Evolutionary conservation across 2,888 invertebrate species (phyloP).

Genomic region (Drosophila engyochracea): DNA sequence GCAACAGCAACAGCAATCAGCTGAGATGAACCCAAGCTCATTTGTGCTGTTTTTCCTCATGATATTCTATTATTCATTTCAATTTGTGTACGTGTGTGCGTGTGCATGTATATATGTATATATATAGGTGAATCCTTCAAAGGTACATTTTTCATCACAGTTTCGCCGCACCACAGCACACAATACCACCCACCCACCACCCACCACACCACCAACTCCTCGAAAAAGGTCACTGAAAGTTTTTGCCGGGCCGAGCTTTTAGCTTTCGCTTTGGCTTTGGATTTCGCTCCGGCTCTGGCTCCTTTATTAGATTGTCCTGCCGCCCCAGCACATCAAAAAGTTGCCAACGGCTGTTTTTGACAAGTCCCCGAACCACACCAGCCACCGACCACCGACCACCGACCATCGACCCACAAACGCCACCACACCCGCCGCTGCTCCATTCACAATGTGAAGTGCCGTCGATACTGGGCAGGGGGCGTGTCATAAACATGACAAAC

Average conservation of each 20-base stretch:
- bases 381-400: neutral
- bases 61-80: conserved; percentile 79
- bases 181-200: neutral
- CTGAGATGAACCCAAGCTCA: conserved; percentile 56
- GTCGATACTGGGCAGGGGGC: conserved; percentile 39
- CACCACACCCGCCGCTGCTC: neutral
- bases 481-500: conserved; percentile 74
- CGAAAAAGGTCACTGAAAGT: conserved; percentile 70
- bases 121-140: conserved; percentile 58
- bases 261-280: neutral
- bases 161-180: conserved; percentile 6
- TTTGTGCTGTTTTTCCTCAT: conserved; percentile 72
- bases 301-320: conserved; percentile 75
- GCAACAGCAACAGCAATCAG: conserved; percentile 30
- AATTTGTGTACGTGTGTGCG: conserved; percentile 46
- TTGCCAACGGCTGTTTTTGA: conserved; percentile 74
- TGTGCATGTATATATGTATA: conserved; percentile 1
- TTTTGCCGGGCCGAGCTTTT: conserved; percentile 42
- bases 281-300: conserved; percentile 15
- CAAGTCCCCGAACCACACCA: conserved; percentile 39
- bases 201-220: neutral
- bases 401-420: neutral
- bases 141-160: conserved; percentile 72
- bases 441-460: conserved; percentile 52
- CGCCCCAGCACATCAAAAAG: conserved; percentile 69